Conservation (phyloP, 2,888 invertebrate genomes). For the Drosophila cracens region DNA sequence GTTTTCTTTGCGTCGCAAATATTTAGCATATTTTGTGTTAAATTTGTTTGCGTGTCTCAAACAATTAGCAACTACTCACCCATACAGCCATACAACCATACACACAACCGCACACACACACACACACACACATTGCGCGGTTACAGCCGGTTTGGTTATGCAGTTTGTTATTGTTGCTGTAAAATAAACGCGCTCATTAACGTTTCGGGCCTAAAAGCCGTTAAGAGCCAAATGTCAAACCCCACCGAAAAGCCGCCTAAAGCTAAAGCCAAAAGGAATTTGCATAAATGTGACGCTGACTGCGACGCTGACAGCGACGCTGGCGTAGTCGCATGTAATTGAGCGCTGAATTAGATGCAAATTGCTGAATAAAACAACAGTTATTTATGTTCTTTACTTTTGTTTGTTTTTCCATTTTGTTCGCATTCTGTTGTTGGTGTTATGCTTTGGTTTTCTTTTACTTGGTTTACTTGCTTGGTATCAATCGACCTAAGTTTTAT, state of each 20-base stretch:
- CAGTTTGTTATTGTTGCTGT: conserved; percentile 33
- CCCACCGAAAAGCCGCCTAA: conserved; percentile 50
- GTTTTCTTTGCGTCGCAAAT: conserved; percentile 61
- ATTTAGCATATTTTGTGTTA: conserved; percentile 74
- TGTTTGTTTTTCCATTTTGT: conserved; percentile 51
- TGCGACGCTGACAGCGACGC: conserved; percentile 6
- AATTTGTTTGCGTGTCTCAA: conserved; percentile 81
- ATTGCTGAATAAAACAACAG: conserved; percentile 74
- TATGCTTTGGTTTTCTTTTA: conserved; percentile 37
- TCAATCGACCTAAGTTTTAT: conserved; percentile 60
- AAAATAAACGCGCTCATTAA: conserved; percentile 71
- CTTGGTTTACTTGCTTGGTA: conserved; percentile 27
- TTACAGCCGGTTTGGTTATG: conserved; percentile 6
- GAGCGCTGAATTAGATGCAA: conserved; percentile 75
- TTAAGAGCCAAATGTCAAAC: conserved; percentile 53
- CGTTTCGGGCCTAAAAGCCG: conserved; percentile 56
- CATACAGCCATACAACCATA: conserved; percentile 23
- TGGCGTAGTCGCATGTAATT: conserved; percentile 59
- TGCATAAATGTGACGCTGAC: conserved; percentile 52
- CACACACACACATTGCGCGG: conserved; percentile 12
- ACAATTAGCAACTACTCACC: conserved; percentile 70
- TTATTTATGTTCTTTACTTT: conserved; percentile 70
- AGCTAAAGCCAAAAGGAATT: conserved; percentile 55
- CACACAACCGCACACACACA: conserved; percentile 24
- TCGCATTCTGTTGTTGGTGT: conserved; percentile 41